Evolutionary conservation across 2,113 vertebrate genomes (phyloP), one percentile per base, ranked within the genome.

Genomic region (Anser brachyrhynchus): DNA sequence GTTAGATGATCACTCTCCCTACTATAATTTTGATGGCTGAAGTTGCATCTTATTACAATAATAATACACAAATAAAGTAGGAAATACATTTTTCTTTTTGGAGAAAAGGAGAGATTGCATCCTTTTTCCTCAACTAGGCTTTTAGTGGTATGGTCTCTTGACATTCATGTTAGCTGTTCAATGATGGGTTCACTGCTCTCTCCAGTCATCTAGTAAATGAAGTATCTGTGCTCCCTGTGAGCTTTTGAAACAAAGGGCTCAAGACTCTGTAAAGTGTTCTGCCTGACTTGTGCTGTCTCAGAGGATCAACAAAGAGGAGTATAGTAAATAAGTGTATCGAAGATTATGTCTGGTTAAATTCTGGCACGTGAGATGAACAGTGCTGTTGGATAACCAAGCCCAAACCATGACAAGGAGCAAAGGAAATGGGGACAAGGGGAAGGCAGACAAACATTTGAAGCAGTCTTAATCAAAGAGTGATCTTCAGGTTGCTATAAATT

Each of bases 81-180:
- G 5, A 69, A 61, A 39, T 16, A 11, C 25, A 7, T 44, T 76
- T 65, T 92, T 90, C 4, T 4, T 44, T 8, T 51, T 2, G 1
- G 29, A 69, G 35, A 18, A 65, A 35, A 37, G 15, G 29, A 10
- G 6, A 4, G 2, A 11, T 70, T 7, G 0, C 23, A 29, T 31
- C 21, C 17, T 71, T 17, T 43, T 31, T 3, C 33, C 16, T 64
- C 20, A 31, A 15, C 18, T 1, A 4, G 19, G 13, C 0, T 1
- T 51, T 59, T 14, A 12, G 52, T 0, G 0, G 11, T 17, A 5
- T 17, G 21, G 6, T 78, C 44, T 9, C 66, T 61, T 19, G 3
- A 37, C 33, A 26, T 21, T 14, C 3, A 3, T 5, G 13, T 71
- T 35, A 51, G 52, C 59, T 69, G 37, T 49, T 94, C 21, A 12